Conservation (phyloP, 2,113 vertebrate genomes). For the Salvelinus alpinus region DNA sequence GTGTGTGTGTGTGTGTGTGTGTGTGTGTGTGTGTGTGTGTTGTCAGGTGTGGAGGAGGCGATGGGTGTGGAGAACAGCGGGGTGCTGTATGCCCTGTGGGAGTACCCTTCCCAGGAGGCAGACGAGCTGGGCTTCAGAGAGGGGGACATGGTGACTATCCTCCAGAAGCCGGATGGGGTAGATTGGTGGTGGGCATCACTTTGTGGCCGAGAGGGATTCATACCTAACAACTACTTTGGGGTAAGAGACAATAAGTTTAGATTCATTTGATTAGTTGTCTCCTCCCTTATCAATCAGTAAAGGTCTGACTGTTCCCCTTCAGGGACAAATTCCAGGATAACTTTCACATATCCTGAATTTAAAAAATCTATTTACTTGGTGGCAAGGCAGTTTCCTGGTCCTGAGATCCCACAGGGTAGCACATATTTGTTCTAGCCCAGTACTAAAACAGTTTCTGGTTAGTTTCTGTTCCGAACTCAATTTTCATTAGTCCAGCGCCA, state of each 20-base stretch:
- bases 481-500: background rate
- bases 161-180: slow-evolving; percentile 78
- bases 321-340: no score
- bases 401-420: no score
- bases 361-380: no score
- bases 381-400: no score
- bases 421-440: no score
- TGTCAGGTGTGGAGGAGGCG: slow-evolving; percentile 80
- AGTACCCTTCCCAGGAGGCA: slow-evolving; percentile 79
- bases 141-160: slow-evolving; percentile 86
- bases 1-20: background rate
- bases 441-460: no score
- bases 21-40: background rate
- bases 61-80: slow-evolving; percentile 86
- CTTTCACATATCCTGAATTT: no score
- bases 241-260: slow-evolving; percentile 60
- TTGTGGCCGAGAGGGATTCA: slow-evolving; percentile 85
- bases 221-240: slow-evolving; percentile 90
- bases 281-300: no score
- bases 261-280: no score
- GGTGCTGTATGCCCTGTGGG: slow-evolving; percentile 86
- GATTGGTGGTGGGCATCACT: slow-evolving; percentile 90
- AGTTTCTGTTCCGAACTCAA: background rate
- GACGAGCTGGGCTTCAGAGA: slow-evolving; percentile 88
- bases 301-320: no score